Conservation (phyloP, 2,113 vertebrate species). For the Atherinomorus stipes region DNA sequence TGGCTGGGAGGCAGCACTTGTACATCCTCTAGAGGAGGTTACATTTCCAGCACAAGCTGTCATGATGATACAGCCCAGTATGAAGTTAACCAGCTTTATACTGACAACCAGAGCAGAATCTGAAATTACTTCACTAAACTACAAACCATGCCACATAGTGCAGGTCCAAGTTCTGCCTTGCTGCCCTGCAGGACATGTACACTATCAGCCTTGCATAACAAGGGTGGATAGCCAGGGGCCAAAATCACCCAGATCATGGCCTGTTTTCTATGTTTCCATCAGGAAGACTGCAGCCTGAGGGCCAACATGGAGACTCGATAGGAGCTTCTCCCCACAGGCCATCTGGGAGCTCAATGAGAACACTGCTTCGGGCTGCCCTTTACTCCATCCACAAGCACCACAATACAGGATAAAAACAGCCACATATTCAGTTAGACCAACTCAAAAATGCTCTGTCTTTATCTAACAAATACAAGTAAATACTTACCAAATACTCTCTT, state of each 20-base stretch:
- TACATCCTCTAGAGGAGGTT: too few species aligned
- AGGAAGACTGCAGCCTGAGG: conserved; percentile 22
- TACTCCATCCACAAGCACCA: conserved; percentile 11
- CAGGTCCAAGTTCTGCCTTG: too few species aligned
- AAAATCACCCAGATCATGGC: conserved; percentile 17
- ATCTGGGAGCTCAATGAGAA: conserved; percentile 47
- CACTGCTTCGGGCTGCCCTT: conserved; percentile 29
- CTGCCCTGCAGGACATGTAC: not conserved
- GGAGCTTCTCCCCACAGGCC: conserved; percentile 16
- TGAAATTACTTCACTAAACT: too few species aligned
- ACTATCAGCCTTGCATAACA: not conserved
- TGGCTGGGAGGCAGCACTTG: too few species aligned
- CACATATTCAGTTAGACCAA: conserved; percentile 8
- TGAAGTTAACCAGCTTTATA: too few species aligned
- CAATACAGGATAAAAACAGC: not conserved
- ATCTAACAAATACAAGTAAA: too few species aligned
- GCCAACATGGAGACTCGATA: conserved; percentile 29
- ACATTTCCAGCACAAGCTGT: too few species aligned
- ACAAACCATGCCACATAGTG: not conserved
- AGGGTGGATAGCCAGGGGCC: conserved; percentile 4
- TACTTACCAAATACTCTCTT: too few species aligned
- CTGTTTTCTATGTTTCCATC: conserved; percentile 28
- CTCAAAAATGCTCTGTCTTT: not conserved
- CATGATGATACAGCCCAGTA: too few species aligned
- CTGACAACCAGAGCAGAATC: too few species aligned